These are phyloP conservation scores for Bombylius discolor DNA, from an alignment of 2,888 invertebrate species.

Conservation along the genomic window DNA sequence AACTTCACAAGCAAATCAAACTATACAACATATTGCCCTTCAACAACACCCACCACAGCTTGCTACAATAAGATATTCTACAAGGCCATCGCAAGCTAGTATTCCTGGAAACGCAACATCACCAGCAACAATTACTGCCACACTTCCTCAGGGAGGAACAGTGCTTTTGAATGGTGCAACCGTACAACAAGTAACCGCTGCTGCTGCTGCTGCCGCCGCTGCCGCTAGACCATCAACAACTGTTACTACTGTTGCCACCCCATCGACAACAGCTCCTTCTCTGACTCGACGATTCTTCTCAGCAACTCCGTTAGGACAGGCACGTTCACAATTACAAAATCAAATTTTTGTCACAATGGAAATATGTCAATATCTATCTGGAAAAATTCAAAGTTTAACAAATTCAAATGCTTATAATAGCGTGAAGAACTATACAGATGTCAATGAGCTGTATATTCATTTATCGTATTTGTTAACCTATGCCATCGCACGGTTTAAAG, in stretches of 20 bases:
- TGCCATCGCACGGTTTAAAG: constrained; percentile 34
- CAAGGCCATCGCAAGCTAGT: not conserved
- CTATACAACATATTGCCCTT: constrained; percentile 6
- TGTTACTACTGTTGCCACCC: not conserved
- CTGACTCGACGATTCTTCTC: constrained; percentile 28
- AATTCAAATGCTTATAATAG: constrained; percentile 36
- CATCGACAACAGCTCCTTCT: constrained; percentile 8
- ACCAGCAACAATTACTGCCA: no score
- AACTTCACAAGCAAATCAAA: constrained; percentile 10
- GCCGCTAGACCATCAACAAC: constrained; percentile 7
- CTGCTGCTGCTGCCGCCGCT: not conserved
- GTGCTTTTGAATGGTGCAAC: constrained; percentile 3
- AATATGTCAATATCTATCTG: constrained; percentile 34
- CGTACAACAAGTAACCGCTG: constrained; percentile 1
- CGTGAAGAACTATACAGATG: constrained; percentile 29
- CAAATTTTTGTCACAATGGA: constrained; percentile 34
- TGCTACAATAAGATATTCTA: constrained; percentile 10
- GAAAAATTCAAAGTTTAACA: constrained; percentile 33
- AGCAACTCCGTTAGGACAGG: constrained; percentile 27
- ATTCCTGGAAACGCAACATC: not conserved
- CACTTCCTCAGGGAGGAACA: not conserved
- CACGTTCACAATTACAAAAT: constrained; percentile 30
- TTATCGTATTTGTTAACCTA: constrained; percentile 35
- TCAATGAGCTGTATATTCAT: constrained; percentile 36
- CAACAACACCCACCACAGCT: constrained; percentile 6